These are phyloP conservation scores for Hydrophis major DNA, from an alignment of 2,797 vertebrate species.

Conservation along the genomic window DNA sequence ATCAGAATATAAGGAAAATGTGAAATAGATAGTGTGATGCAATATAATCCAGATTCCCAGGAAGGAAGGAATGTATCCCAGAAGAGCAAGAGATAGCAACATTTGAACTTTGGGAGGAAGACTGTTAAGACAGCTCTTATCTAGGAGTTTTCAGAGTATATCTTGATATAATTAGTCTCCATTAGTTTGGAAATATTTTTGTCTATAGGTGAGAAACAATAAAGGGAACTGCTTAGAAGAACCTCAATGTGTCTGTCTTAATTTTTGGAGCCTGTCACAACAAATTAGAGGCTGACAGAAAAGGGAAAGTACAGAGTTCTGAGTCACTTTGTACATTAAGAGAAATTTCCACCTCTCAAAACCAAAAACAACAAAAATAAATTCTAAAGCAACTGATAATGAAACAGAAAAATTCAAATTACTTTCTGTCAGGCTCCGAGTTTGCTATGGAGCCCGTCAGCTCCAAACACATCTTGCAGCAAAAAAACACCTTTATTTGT, in stretches of 20 bases:
- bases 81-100: neutral
- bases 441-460: too few species aligned
- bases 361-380: neutral
- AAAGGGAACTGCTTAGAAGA: neutral
- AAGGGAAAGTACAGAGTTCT: too few species aligned
- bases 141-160: neutral
- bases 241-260: neutral
- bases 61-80: neutral
- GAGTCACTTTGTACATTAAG: neutral
- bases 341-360: neutral
- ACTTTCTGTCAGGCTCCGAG: neutral
- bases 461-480: too few species aligned
- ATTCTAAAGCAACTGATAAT: neutral
- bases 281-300: neutral
- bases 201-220: neutral
- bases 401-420: neutral
- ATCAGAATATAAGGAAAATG: neutral
- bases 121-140: neutral
- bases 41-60: neutral
- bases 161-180: neutral
- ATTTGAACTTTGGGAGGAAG: neutral
- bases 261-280: neutral
- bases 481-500: neutral
- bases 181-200: neutral
- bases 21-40: neutral